Conservation (phyloP, 2,888 invertebrate genomes). For the Himalopsyche kuldschensis region DNA sequence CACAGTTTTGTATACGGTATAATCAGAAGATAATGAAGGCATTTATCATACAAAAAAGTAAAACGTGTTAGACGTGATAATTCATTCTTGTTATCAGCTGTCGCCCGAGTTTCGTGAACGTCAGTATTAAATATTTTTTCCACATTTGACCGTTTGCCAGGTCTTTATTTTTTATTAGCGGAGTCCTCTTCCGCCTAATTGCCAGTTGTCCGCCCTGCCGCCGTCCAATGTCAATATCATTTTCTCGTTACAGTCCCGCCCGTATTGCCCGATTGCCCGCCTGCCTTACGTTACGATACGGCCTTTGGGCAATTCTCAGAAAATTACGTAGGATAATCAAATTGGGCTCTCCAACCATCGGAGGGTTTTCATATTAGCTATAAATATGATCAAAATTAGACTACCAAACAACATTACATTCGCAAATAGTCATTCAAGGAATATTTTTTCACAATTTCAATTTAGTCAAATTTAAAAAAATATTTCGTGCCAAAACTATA, state of each 20-base stretch:
- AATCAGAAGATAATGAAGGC: no score
- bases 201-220: conserved; percentile 24
- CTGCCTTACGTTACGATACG: neutral
- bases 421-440: no score
- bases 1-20: no score
- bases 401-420: no score
- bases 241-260: conserved; percentile 22
- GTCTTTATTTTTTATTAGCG: neutral
- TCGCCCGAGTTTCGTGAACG: neutral
- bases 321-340: neutral
- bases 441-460: no score
- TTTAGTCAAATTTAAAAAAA: no score
- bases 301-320: neutral
- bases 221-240: conserved; percentile 31
- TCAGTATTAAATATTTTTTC: neutral
- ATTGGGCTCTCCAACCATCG: neutral
- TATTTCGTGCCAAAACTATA: no score
- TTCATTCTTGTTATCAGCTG: neutral
- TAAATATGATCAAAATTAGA: no score
- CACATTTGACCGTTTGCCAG: neutral
- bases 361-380: neutral
- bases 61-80: no score
- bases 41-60: no score
- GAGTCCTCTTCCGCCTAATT: conserved; percentile 13
- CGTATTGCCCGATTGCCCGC: neutral